Base-by-base conservation (phyloP, 2,888 invertebrate species). In the Microctonus aethiopoides region DNA sequence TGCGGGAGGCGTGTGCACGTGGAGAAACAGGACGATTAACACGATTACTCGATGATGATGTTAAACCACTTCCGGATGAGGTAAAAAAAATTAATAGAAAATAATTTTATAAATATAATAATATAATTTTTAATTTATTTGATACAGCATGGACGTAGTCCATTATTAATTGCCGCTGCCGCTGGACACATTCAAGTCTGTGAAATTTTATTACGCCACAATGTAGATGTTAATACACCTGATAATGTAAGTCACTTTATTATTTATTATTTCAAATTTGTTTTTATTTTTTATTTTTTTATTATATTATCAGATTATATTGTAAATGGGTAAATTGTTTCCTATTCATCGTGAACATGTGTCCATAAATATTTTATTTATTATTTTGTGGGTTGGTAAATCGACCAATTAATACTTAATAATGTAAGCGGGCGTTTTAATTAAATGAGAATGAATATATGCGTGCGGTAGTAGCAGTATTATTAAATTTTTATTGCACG, bases 121-220 rank as follows among this genome's bases (percentile, higher is more conserved):
- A 7, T 1, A 20, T 34, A 34, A 51, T 20, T 13, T 20, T 59
- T 26, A 24, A 59, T 41, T 59, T 39, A 9, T 32, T 26, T 64
- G 29, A 60, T 78, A 83, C 72, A 87, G 89, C 80, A 87, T 75
- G 87, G 87, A 29, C 81, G 86, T 64, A 88, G 88, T 69, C 89
- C 89, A 1, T 83, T 91, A 41, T 88, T 89, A 76, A 84, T 88
- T 76, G 89, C 90, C 46, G 88, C 89, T n/a, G 87, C 89, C 52
- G 88, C 87, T 74, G 90, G 90, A 24, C 88, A 88, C 75, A 80
- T 86, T n/a, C 87, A 88, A 34, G 85, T 87, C 24, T 88, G 89
- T 65, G 85, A 87, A 71, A 83, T 87, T 61, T 84, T 90, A 67
- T 76, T 89, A 34, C 84, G 87, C 64, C 85, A 86, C 54, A 89